Conservation (phyloP, 1,140 invertebrate species). For the Drosophila repletoides region DNA sequence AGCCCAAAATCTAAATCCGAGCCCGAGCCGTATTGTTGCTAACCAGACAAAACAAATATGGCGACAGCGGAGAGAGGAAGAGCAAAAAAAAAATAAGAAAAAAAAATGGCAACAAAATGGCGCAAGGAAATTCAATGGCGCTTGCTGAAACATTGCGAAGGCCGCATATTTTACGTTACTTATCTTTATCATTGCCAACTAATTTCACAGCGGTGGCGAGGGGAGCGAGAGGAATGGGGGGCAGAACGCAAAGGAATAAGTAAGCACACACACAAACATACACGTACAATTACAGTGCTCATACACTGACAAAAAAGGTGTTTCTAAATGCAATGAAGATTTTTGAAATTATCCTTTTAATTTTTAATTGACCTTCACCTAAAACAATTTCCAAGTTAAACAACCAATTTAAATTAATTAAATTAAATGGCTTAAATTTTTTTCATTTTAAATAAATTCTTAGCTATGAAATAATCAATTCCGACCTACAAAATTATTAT, state of each 20-base stretch:
- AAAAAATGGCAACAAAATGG: conserved; percentile 42
- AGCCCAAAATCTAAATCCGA: conserved; percentile 34
- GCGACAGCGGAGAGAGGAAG: conserved; percentile 46
- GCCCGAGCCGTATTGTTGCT: conserved; percentile 38
- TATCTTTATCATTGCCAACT: conserved; percentile 81
- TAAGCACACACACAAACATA: conserved; percentile 22
- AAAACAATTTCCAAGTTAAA: no score
- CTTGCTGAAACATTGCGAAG: conserved; percentile 71
- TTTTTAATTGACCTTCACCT: no score
- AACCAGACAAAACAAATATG: conserved; percentile 64
- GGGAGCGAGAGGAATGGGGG: not conserved
- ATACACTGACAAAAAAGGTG: conserved; percentile 2
- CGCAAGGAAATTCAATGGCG: conserved; percentile 64
- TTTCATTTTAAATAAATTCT: no score
- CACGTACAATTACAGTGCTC: not conserved
- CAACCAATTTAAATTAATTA: no score
- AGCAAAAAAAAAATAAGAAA: not conserved
- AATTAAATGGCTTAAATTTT: no score
- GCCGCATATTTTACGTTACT: conserved; percentile 80
- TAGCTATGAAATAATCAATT: no score
- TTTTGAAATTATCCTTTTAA: no score
- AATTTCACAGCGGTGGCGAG: conserved; percentile 60
- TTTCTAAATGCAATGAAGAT: no score
- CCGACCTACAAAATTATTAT: no score
- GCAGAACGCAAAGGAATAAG: conserved; percentile 9